These are phyloP conservation scores for Mellivora capensis DNA, from an alignment of 2,113 vertebrate species.

Conservation along the genomic window DNA sequence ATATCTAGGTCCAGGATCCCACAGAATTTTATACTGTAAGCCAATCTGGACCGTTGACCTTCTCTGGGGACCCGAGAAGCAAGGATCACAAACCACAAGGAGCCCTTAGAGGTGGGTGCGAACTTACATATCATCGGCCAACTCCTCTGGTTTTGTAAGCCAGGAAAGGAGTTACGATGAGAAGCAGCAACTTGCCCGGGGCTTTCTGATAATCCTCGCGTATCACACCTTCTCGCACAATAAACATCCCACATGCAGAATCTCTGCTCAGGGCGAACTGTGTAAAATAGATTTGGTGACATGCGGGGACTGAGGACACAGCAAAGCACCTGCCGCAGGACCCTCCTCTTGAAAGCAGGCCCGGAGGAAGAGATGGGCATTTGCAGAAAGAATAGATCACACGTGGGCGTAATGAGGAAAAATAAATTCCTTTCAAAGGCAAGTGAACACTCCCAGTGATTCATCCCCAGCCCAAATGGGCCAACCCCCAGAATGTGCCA, in stretches of 20 bases:
- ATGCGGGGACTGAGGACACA: neutral
- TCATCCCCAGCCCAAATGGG: constrained; percentile 13
- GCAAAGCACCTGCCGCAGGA: neutral
- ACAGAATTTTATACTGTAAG: neutral
- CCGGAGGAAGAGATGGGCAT: neutral
- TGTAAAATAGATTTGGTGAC: neutral
- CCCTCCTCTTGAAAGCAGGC: neutral
- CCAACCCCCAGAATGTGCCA: neutral
- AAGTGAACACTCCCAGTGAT: neutral
- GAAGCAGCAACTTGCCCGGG: neutral
- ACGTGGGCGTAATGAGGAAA: constrained; percentile 14
- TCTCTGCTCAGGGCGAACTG: neutral
- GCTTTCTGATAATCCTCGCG: neutral
- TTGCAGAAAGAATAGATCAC: neutral
- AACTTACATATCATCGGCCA: neutral
- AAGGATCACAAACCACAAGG: neutral
- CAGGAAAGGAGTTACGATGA: neutral
- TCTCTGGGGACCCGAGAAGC: neutral
- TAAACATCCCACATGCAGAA: neutral
- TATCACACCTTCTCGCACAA: neutral
- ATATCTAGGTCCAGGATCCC: neutral
- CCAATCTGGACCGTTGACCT: neutral
- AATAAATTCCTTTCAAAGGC: constrained; percentile 47
- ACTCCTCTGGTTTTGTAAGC: neutral
- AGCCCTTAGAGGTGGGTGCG: neutral